These are phyloP conservation scores for Cyprinodon diabolis DNA, from an alignment of 2,797 vertebrate genomes.

Conservation along the genomic window DNA sequence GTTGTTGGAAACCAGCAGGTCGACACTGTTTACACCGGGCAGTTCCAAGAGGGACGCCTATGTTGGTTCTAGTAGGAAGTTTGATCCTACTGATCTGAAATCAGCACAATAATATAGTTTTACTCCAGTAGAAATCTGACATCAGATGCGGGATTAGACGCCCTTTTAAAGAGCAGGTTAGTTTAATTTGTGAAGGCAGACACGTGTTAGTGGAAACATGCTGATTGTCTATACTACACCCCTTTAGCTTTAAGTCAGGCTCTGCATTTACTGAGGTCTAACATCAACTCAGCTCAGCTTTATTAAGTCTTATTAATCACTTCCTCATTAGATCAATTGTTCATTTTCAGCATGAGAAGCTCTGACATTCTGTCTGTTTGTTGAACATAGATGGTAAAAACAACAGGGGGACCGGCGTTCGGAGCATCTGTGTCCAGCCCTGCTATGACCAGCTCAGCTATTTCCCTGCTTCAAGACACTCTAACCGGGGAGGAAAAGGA, in stretches of 20 bases:
- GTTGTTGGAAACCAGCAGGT: conserved; percentile 30
- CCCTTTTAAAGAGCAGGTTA: conserved; percentile 23
- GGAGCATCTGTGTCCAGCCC: conserved; percentile 80
- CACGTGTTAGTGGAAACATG: conserved; percentile 41
- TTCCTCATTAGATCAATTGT: neutral
- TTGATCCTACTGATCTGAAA: neutral
- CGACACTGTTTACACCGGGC: conserved; percentile 54
- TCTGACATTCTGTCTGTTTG: neutral
- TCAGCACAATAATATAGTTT: neutral
- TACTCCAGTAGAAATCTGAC: neutral
- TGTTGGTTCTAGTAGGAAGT: conserved; percentile 15
- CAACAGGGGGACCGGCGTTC: conserved; percentile 81
- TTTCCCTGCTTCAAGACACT: conserved; percentile 79
- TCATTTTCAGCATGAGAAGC: neutral
- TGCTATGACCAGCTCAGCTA: conserved; percentile 83
- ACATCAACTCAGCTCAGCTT: neutral
- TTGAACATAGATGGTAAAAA: conserved; percentile 83
- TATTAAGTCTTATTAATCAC: neutral
- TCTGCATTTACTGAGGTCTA: neutral
- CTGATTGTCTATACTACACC: neutral
- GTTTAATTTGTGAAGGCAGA: conserved; percentile 43
- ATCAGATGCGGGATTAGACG: conserved; percentile 8
- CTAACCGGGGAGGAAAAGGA: conserved; percentile 78
- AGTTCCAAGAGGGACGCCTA: conserved; percentile 4
- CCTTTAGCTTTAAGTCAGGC: neutral